Evolutionary conservation across 2,113 vertebrate genomes (phyloP), one percentile per base, ranked within the genome.

Genomic region (Cinclus cinclus): DNA sequence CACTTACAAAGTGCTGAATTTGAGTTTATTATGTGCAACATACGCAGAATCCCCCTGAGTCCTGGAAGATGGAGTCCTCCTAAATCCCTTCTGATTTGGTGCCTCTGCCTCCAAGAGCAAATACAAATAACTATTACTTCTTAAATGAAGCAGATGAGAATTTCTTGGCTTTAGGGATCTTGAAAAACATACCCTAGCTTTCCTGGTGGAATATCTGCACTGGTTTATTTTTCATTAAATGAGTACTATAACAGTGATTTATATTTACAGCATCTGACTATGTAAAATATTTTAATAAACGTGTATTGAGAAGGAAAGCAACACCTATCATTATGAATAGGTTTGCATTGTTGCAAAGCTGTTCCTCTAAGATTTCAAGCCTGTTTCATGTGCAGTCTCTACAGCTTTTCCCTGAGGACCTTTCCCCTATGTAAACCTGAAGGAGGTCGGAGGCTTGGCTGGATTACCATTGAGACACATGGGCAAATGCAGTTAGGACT

Each of bases 81-180:
- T 83, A 86, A 90, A 44, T 95, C 88, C 95, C 76, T 86, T 90
- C 68, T 90, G 88, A 90, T 90, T 92, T 94, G 79, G 35, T 71
- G 52, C 35, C 69, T 83, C 52, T 4, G 1, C 30, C 55, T 94
- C 52, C 76, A 47, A 78, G 47, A 81, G 52, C 30, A 88, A 93
- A 94, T 81, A 1, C 83, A 96, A 96, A 88, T 86, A 94, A 59
- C 42, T 90, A 58, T 91, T 90, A 91, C 89, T 81, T 77, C 59
- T 83, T 94, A 96, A 96, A 96, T 83, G 83, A 96, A 94, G 68
- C 56, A 93, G 60, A 88, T 33, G 56, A 89, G 31, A 91, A 86
- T 88, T 77, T 89, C 41, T 60, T 56, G 39, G 90, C 92, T 94
- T 96, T 87, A 83, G 88, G 55, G 76, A 93, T 92, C 41, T 88